Evolutionary conservation across 1,140 invertebrate genomes (phyloP), one percentile per base, ranked within the genome.

Genomic region (Scaptomyza pallida): DNA sequence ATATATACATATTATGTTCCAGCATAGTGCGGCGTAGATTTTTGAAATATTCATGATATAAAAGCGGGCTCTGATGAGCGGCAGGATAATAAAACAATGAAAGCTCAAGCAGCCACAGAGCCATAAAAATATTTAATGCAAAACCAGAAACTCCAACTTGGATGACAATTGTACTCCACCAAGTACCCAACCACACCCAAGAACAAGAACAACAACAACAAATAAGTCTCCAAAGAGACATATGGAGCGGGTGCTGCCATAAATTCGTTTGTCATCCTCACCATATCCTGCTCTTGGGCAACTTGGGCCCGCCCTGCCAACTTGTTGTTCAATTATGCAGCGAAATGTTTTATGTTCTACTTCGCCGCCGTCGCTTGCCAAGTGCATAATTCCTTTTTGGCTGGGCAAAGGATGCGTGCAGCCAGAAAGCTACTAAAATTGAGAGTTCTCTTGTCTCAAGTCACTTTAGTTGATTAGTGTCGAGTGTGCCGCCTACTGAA

Each of bases 91-190:
- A 85, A 85, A 85, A 85, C 81, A 85, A 85, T 85, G 72, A 85
- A 85, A 86, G 71, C 69, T 72, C 61, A 68, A 65, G 65, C 64
- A 64, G 61, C 69, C 62, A n/a, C n/a, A 67, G 57, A 65, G 65
- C 77, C 77, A 86, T 85, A 85, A 85, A 85, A 86, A 85, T 85
- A 81, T 85, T 81, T 85, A 85, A 85, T 85, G 81, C 81, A 85
- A 68, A 86, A 30, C 26, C 5, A 56, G 35, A 33, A 43, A 40
- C 43, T 16, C 8, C 13, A 80, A 65, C 76, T 76, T 64, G 67
- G 69, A 81, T 81, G 78, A 82, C 78, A 82, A 81, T 82, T 82
- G 78, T 51, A 55, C 12, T 9, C 23, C n/a, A 16, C 8, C 26
- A 17, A 26, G 23, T 26, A 26, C 23, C 23, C 26, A 43, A n/a